Evolutionary conservation across 1,140 invertebrate genomes (phyloP).

Genomic region (Rhizoglyphus robini): DNA sequence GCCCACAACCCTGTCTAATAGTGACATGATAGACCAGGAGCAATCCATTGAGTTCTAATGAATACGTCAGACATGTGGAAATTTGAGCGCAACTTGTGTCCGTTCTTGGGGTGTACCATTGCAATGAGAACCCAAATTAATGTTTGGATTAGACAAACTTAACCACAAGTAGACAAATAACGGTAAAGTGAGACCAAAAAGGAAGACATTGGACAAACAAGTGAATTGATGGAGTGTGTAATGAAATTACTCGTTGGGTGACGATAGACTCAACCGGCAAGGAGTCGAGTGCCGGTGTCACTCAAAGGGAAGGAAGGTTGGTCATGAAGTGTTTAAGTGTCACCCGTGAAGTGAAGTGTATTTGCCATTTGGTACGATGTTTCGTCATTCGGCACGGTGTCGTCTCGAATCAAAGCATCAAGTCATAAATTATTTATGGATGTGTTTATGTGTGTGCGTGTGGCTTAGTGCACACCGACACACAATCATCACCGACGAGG

Average conservation of each 20-base stretch:
- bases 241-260: no score
- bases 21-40: not conserved
- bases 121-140: not conserved
- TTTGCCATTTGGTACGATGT: not conserved
- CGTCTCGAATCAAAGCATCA: no score
- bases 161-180: no score
- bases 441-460: not conserved
- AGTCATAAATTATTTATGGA: not conserved
- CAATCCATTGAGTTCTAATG: not conserved
- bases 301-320: no score
- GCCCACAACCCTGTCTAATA: not conserved
- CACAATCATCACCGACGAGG: no score
- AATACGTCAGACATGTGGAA: not conserved
- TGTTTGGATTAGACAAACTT: not conserved
- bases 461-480: not conserved
- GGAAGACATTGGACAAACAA: no score
- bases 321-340: no score
- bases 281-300: no score
- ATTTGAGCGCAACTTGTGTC: not conserved
- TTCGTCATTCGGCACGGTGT: no score
- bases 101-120: not conserved
- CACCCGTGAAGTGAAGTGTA: not conserved
- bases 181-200: no score
- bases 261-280: not conserved
- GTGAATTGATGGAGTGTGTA: no score